Evolutionary conservation across 2,888 invertebrate genomes (phyloP), one percentile per base, ranked within the genome.

Genomic region (Andrena flavipes): DNA sequence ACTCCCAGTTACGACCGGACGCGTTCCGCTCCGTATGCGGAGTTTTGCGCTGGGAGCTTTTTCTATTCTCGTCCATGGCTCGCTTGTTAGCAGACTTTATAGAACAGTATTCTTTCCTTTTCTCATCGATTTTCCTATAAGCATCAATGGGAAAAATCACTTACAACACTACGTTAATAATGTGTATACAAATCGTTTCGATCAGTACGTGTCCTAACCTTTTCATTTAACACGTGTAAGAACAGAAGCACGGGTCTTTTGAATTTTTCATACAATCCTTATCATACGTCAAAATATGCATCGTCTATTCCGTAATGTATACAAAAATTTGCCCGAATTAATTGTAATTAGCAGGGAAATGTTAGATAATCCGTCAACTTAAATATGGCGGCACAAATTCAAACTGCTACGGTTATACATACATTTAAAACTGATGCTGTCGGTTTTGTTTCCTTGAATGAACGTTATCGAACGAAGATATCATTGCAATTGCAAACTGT

Each of bases 1-100:
- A 91, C 51, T 92, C 88, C 93, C 93, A 94, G 83, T 94, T 94
- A 4, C 90, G 88, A 54, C 90, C 91, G 59, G 91, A 67, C 8
- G 77, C 64, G n/a, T 65, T 84, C 1, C 88, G 82, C 5, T 87
- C 75, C 0, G 79, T 87, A 0, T 20, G 51, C 29, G 88, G 62
- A 23, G 0, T 33, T 1, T 69, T 6, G 2, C 26, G 42, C 7
- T 49, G 29, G 16, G n/a, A 7, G 5, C 13, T 26, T 8, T 65
- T 59, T 10, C 60, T 71, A 0, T 49, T 83, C 20, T 69, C 33
- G 51, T 64, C 51, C 76, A 59, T 73, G 10, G 3, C 7, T 48
- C 35, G 23, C 2, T 63, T 35, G 13, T 4, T 54, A 13, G 2
- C 30, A 29, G 59, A 63, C 8, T 67, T 73, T 20, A 68, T 80